Evolutionary conservation across 2,113 vertebrate genomes (phyloP), one percentile per base, ranked within the genome.

Genomic region (Hippocampus mohnikei): DNA sequence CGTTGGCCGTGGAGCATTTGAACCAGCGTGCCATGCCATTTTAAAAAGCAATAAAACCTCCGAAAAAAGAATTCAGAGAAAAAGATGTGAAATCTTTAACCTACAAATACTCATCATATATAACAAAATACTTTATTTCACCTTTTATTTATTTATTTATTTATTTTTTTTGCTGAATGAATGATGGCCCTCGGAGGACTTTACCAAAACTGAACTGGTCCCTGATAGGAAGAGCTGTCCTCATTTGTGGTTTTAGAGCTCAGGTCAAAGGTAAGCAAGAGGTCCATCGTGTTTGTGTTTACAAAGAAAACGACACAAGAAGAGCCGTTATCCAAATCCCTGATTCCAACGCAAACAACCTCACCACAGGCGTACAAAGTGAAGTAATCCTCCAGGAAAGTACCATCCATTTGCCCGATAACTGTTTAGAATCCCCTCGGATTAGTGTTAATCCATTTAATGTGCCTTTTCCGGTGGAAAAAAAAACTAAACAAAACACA

Each of bases 371-470:
- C 67, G 0, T 18, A 73, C 73, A 83, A 81, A 84, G 84, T 77
- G 74, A 52, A 37, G 75, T 75, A 75, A 84, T 83, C 83, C 76
- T 70, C 67, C 73, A 66, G 68, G 76, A 76, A 77, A 78, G 78
- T 18, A 66, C 72, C 79, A 80, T 86, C 81, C 84, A 85, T 77
- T 79, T 75, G 79, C 71, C 62, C 80, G 84, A 86, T 80, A 76
- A 76, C 75, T 80, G 75, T 55, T 84, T 85, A 84, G 82, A 84
- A 84, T 84, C 84, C 81, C 81, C 59, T 79, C 72, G 77, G 89
- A 92, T 89, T 88, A 86, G 85, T 58, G 69, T 74, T 89, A 88
- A 90, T 88, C 86, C 86, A 69, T 65, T 75, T 75, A 84, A 81
- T 87, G 84, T 73, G 68, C 71, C 83, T 37, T 90, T 65, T 88